Evolutionary conservation across 92 coral and sea anemone species (phyloP), one percentile per base, ranked within the genome.

Genomic region (Palythoa grandis): DNA sequence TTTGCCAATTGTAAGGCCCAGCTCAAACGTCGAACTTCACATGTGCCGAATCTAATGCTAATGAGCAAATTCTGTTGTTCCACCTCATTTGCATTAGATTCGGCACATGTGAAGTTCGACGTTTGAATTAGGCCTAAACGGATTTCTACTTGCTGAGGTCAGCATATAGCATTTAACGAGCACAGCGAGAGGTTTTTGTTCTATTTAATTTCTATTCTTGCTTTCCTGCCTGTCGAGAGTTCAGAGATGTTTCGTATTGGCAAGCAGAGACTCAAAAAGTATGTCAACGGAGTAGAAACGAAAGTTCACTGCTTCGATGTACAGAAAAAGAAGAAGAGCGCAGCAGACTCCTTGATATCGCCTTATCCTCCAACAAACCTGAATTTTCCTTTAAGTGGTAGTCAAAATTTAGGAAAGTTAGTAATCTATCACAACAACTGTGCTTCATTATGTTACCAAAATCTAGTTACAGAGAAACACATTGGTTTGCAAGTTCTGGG

Each of bases 341-440:
- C 52, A 29, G 40, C 74, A 10, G 60, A 65, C 40, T 80, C 24
- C 47, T 66, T 66, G 0, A 23, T 50, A 11, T 80, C 85, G 57
- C 48, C 73, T 80, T 67, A n/a, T 35, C 85, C 85, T 17, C 84
- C 38, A 48, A 80, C 60, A 47, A 23, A 19, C 3, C 20, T 47
- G 47, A 66, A 66, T 80, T 13, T 80, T 14, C 6, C 50, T 43
- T 43, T 43, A 43, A 65, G n/a, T 39, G 74, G 85, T 19, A 69
- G 57, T 50, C 74, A 63, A 12, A 65, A 48, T n/a, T 66, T 40
- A 48, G 23, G 74, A 43, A 66, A 80, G 47, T 50, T 80, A 15
- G 65, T 80, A 66, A 24, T 80, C 23, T 80, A 65, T 63, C 85
- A 80, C 58, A 80, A 80, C 66, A 80, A 53, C 48, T 80, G 85